Percentiles rank a stretch among this genome's conserved stretches.
Evolutionary conservation across 2,888 invertebrate genomes (phyloP).

Genomic region (Epinotia brunnichana): DNA sequence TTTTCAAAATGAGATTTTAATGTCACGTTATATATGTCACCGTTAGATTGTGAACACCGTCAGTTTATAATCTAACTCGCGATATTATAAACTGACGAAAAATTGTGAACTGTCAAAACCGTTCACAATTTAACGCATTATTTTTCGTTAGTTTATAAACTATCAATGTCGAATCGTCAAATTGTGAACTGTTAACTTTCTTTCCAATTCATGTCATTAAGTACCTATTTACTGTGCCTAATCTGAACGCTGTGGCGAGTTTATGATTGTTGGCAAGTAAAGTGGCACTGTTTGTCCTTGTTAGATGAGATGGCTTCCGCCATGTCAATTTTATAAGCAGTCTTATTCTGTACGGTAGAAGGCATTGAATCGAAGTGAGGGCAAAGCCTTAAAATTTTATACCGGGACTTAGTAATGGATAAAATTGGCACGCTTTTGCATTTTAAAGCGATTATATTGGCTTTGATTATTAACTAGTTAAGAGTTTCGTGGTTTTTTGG

Average conservation of each 20-base stretch:
- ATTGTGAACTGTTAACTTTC: too few species aligned
- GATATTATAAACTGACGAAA: too few species aligned
- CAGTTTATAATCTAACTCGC: too few species aligned
- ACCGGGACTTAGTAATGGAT: slow-evolving; percentile 27
- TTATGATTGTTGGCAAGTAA: slow-evolving; percentile 43
- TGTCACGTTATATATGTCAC: too few species aligned
- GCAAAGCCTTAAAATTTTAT: slow-evolving; percentile 31
- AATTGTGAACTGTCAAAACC: too few species aligned
- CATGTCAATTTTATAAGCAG: not conserved
- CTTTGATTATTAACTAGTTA: slow-evolving; percentile 22
- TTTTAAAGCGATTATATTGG: slow-evolving; percentile 20
- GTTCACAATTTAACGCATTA: too few species aligned
- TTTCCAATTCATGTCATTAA: not conserved
- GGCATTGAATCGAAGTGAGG: slow-evolving; percentile 1
- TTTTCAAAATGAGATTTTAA: too few species aligned
- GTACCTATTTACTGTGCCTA: slow-evolving; percentile 23
- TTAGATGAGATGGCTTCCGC: slow-evolving; percentile 29
- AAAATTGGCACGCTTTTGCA: slow-evolving; percentile 27
- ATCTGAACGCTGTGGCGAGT: slow-evolving; percentile 17
- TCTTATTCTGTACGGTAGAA: not conserved
- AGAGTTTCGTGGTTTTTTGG: not conserved
- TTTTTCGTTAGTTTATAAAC: too few species aligned
- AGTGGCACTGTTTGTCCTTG: slow-evolving; percentile 43
- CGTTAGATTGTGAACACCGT: too few species aligned
- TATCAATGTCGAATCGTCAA: too few species aligned